A percentile compares a stretch with the other conserved stretches of the same genome.
Conservation (phyloP, 2,888 invertebrate genomes). For the Tubulanus polymorphus region DNA sequence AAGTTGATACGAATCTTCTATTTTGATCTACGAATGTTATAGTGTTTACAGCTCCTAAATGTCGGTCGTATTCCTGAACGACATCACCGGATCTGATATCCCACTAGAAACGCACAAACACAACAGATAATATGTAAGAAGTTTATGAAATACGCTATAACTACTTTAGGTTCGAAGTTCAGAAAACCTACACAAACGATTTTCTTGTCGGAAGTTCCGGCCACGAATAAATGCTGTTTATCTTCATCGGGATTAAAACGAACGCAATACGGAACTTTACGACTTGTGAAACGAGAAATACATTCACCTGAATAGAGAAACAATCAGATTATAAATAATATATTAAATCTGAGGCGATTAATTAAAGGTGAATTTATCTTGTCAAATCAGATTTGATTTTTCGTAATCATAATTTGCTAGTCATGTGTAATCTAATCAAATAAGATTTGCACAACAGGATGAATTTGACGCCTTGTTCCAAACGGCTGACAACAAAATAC, state of each 20-base stretch:
- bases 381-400: too few relatives aligned
- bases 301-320: slow-evolving; percentile 52
- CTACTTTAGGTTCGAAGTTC: neutral
- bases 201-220: slow-evolving; percentile 98
- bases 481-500: too few relatives aligned
- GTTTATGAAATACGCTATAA: neutral
- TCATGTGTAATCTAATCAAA: too few relatives aligned
- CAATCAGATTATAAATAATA: too few relatives aligned
- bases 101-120: slow-evolving; percentile 66
- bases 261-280: slow-evolving; percentile 96
- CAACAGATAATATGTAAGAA: neutral
- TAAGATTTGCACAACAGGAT: too few relatives aligned
- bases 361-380: too few relatives aligned
- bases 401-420: too few relatives aligned
- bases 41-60: slow-evolving; percentile 96
- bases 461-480: too few relatives aligned
- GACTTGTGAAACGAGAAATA: slow-evolving; percentile 71
- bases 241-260: slow-evolving; percentile 97
- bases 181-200: slow-evolving; percentile 84
- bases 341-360: too few relatives aligned
- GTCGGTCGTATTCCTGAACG: slow-evolving; percentile 96
- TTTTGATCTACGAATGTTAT: slow-evolving; percentile 99
- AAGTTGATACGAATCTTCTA: slow-evolving; percentile 94
- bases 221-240: slow-evolving; percentile 95
- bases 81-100: slow-evolving; percentile 91